These are phyloP conservation scores for Meles meles DNA, from an alignment of 2,113 vertebrate species.

Conservation along the genomic window DNA sequence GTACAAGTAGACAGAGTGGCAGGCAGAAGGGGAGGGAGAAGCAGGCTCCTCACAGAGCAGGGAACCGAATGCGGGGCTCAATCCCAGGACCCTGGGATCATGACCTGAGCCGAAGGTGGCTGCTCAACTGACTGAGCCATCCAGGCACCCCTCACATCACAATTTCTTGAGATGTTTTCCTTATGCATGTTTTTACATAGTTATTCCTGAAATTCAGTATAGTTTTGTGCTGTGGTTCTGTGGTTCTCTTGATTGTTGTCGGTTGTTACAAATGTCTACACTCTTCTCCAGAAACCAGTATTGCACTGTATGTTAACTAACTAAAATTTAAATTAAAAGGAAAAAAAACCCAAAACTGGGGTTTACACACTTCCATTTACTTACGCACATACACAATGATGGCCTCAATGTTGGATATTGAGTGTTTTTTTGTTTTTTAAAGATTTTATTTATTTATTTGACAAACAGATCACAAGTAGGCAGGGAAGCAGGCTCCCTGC, in stretches of 20 bases:
- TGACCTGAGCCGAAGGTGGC: too few relatives aligned
- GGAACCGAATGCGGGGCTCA: too few relatives aligned
- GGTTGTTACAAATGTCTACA: neutral
- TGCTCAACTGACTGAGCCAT: too few relatives aligned
- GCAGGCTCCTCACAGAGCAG: too few relatives aligned
- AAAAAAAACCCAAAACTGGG: neutral
- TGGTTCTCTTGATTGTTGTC: conserved; percentile 3
- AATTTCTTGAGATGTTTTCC: neutral
- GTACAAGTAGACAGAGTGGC: too few relatives aligned
- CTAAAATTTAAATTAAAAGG: neutral
- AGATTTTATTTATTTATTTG: too few relatives aligned
- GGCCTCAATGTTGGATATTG: neutral
- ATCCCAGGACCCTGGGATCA: too few relatives aligned
- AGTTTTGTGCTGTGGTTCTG: neutral
- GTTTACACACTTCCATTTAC: neutral
- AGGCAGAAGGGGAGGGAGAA: too few relatives aligned
- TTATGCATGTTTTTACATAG: neutral
- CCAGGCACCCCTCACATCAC: too few relatives aligned
- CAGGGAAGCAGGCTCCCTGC: too few relatives aligned
- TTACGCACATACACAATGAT: neutral
- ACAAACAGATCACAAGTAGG: too few relatives aligned
- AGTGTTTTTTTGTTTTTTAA: neutral
- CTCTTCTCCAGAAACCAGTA: neutral
- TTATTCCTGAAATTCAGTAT: conserved; percentile 11
- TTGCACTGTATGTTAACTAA: neutral